These are phyloP conservation scores for Antheraea pernyi DNA, from an alignment of 1,140 invertebrate species.

Conservation along the genomic window DNA sequence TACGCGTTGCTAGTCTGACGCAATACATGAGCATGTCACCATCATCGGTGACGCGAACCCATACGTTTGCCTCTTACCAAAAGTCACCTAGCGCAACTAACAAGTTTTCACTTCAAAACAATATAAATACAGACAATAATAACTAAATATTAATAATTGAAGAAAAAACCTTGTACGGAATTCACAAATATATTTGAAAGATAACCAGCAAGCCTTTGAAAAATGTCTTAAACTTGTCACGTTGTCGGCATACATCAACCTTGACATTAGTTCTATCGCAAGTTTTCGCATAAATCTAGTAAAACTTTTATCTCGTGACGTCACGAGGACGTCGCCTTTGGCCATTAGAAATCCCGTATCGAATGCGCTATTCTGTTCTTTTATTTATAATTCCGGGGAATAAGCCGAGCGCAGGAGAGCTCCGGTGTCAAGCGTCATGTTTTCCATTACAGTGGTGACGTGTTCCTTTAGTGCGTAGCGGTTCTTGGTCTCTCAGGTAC, in stretches of 20 bases:
- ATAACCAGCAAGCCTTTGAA: neutral
- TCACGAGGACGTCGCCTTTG: conserved; percentile 14
- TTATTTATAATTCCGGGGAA: neutral
- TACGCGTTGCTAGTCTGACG: too few species aligned
- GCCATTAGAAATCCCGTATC: conserved; percentile 24
- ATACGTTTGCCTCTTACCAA: too few species aligned
- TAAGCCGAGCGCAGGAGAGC: conserved; percentile 15
- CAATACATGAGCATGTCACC: too few species aligned
- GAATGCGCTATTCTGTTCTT: conserved; percentile 18
- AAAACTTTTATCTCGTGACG: conserved; percentile 22
- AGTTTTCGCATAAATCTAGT: conserved; percentile 13
- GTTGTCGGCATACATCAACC: neutral
- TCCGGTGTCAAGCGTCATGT: conserved; percentile 40
- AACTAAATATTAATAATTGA: too few species aligned
- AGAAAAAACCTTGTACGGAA: too few species aligned
- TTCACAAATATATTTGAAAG: neutral
- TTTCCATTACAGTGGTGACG: conserved; percentile 44
- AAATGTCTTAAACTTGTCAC: conserved; percentile 2
- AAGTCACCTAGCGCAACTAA: too few species aligned
- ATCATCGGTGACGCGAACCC: too few species aligned
- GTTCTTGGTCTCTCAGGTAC: conserved; percentile 16
- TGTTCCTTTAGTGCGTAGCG: conserved; percentile 29
- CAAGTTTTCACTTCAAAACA: too few species aligned
- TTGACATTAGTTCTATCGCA: neutral
- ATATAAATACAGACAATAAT: too few species aligned